Conservation (phyloP, 35 echinoderm and acorn worm species). For the Apostichopus parvimensis region DNA sequence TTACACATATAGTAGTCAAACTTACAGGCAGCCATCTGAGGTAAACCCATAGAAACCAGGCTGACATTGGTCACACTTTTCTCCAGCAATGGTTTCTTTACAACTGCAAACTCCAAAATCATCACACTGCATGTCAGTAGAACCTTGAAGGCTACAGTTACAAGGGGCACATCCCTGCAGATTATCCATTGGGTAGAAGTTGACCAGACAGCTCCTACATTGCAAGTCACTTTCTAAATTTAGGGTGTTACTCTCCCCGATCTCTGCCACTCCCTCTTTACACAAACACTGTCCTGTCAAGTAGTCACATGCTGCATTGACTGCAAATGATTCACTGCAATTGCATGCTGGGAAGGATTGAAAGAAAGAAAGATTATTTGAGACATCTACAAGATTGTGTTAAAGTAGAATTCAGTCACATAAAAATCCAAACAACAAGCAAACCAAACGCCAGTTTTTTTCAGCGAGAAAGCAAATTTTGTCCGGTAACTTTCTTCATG, state of each 20-base stretch:
- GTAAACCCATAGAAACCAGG: slow-evolving; percentile 76
- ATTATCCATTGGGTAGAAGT: slow-evolving; percentile 56
- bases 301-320: slow-evolving; percentile 82
- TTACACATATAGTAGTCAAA: too few species aligned
- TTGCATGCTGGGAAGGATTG: slow-evolving; percentile 70
- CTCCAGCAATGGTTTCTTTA: slow-evolving; percentile 67
- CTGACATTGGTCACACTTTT: slow-evolving; percentile 75
- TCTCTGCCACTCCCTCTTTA: slow-evolving; percentile 71
- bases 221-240: slow-evolving; percentile 30
- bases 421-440: too few species aligned
- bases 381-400: too few species aligned
- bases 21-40: slow-evolving; percentile 86
- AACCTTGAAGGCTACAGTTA: slow-evolving; percentile 66
- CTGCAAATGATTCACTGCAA: slow-evolving; percentile 60
- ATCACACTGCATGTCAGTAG: slow-evolving; percentile 67
- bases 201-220: slow-evolving; percentile 68
- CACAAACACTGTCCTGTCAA: slow-evolving; percentile 87
- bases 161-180: slow-evolving; percentile 65
- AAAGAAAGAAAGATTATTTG: neutral
- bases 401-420: too few species aligned
- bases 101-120: slow-evolving; percentile 68
- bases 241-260: slow-evolving; percentile 41
- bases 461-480: too few species aligned
- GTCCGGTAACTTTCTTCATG: too few species aligned
- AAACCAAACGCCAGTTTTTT: too few species aligned